Evolutionary conservation across 1,140 invertebrate genomes (phyloP), one percentile per base, ranked within the genome.

Genomic region (Saccostrea cuccullata): DNA sequence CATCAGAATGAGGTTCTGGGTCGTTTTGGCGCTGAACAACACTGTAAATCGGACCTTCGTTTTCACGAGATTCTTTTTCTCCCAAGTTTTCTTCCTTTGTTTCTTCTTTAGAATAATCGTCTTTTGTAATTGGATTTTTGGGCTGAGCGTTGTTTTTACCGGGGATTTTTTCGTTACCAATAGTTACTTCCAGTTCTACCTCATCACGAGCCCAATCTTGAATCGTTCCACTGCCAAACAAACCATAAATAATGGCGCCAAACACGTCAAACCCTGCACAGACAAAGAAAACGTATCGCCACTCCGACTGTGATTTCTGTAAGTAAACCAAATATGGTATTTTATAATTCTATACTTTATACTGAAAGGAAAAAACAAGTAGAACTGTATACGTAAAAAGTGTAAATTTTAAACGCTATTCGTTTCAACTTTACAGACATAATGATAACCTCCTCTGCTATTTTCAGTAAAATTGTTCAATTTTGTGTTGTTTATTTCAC

Each of bases 211-310:
- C 84, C 98, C 98, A 98, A 2, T 96, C 94, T 93, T 98, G 97
- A 89, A 97, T 96, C 90, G 97, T 96, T 0, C 97, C 98, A 0
- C 97, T 97, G 0, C 96, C 97, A 91, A 98, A 98, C 70, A 97
- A 89, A 20, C 97, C 90, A 91, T 97, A 98, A 56, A 97, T 94
- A 0, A 97, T 92, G 88, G 97, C 97, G 13, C 96, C 96, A 36
- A 96, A 90, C 56, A 97, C 95, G 60, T 97, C 96, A 23, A 97
- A 94, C 1, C 94, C 96, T 12, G 97, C 96, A 2, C 97, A 96
- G 17, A 97, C 95, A 90, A 96, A 96, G 92, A 97, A 98, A 0
- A 97, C 96, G 58, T 96, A 95, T 87, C 96, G 96, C 97, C 97
- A 98, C 92, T 97, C 96, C 40, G 96, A 95, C 23, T 86, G 88